These are phyloP conservation scores for Steinernema feltiae DNA, from an alignment of 1,140 invertebrate genomes.

Conservation along the genomic window DNA sequence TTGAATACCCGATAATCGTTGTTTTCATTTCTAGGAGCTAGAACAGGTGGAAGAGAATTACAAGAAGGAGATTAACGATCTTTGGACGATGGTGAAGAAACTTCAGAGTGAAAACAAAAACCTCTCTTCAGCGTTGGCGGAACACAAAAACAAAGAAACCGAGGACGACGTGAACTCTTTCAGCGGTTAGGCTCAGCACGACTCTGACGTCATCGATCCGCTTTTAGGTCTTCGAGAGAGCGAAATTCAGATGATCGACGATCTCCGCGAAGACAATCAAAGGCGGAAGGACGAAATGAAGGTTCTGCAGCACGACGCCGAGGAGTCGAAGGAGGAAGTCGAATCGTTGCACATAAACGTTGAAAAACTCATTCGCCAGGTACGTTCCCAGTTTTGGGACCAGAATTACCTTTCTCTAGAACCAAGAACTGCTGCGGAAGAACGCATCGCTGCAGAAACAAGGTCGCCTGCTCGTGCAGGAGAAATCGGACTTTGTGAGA, in stretches of 20 bases:
- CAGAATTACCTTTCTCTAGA: no score
- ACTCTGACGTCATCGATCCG: not conserved
- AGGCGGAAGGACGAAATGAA: conserved; percentile 22
- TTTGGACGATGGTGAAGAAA: conserved; percentile 46
- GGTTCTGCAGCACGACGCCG: conserved; percentile 17
- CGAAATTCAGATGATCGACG: conserved; percentile 6
- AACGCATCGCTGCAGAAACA: conserved; percentile 43
- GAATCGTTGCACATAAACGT: conserved; percentile 38
- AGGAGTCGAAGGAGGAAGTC: conserved; percentile 24
- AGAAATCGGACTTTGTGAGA: conserved; percentile 36
- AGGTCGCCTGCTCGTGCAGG: conserved; percentile 39
- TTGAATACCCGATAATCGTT: not conserved
- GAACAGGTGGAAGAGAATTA: conserved; percentile 54
- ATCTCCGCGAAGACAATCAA: conserved; percentile 1
- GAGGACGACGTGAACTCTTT: not conserved
- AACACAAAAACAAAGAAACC: conserved; percentile 26
- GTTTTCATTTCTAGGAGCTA: conserved; percentile 39
- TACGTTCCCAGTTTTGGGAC: no score
- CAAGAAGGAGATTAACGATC: conserved; percentile 50
- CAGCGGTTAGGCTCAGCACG: not conserved
- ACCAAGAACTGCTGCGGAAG: conserved; percentile 40
- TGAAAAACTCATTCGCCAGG: conserved; percentile 46
- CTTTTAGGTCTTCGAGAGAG: not conserved
- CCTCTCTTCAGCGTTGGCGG: not conserved
- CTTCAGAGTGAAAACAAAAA: conserved; percentile 46